These are phyloP conservation scores for Trichogramma evanescens DNA, from an alignment of 2,888 invertebrate genomes.

Conservation along the genomic window DNA sequence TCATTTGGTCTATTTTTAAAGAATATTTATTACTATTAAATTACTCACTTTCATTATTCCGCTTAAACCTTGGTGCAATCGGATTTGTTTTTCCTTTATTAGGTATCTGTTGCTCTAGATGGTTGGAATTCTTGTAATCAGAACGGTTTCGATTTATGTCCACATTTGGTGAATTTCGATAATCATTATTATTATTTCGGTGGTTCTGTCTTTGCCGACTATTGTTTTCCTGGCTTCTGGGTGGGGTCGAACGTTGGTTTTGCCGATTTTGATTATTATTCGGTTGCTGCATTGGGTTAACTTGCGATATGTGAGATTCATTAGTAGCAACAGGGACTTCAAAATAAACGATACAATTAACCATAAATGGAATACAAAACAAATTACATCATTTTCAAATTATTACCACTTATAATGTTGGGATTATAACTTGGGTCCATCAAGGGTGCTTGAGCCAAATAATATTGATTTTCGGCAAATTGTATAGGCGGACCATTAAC, in stretches of 20 bases:
- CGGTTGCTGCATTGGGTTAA: too few species aligned
- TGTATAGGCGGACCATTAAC: conserved; percentile 2
- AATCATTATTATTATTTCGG: conserved; percentile 16
- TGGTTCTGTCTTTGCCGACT: neutral
- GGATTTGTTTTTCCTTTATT: conserved; percentile 25
- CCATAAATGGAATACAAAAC: too few species aligned
- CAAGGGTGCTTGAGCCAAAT: conserved; percentile 10
- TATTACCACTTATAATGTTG: conserved; percentile 12
- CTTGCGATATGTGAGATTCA: too few species aligned
- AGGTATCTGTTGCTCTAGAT: conserved; percentile 5
- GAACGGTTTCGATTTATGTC: conserved; percentile 13
- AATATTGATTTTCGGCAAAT: conserved; percentile 15
- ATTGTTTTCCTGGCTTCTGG: neutral
- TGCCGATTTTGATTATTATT: too few species aligned
- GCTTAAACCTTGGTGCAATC: conserved; percentile 32
- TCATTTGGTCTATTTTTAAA: conserved; percentile 3
- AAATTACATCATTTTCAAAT: too few species aligned
- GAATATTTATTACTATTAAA: neutral
- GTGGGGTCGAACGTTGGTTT: too few species aligned
- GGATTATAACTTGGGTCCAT: neutral
- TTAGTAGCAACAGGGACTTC: too few species aligned
- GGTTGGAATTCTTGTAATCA: conserved; percentile 10
- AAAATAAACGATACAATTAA: too few species aligned
- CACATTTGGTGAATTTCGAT: conserved; percentile 5
- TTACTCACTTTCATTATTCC: conserved; percentile 28